Conservation (phyloP, 2,797 vertebrate genomes). For the Gymnoscopelus microlampas region DNA sequence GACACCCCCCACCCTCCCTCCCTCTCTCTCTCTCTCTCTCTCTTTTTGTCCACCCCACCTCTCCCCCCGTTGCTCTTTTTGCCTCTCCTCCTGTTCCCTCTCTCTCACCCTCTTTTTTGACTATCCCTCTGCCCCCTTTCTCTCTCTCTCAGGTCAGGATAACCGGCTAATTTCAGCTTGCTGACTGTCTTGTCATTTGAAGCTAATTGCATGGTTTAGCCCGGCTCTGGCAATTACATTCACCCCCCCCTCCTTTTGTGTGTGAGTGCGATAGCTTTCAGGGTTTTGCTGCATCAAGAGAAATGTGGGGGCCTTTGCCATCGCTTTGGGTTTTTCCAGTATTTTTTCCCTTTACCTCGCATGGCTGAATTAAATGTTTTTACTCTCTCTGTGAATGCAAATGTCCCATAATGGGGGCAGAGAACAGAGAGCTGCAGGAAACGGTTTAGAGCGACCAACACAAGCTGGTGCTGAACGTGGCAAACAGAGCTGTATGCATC, state of each 20-base stretch:
- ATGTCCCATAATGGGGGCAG: conserved; percentile 36
- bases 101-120: background rate
- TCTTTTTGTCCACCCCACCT: too few relatives aligned
- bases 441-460: conserved; percentile 9
- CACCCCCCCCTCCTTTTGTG: conserved; percentile 51
- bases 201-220: conserved; percentile 75
- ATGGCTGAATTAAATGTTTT: conserved; percentile 44
- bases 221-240: conserved; percentile 67
- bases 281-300: conserved; percentile 62
- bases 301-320: conserved; percentile 24
- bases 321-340: too few relatives aligned
- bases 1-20: conserved; percentile 37
- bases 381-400: conserved; percentile 49
- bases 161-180: conserved; percentile 64
- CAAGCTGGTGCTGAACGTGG: conserved; percentile 21
- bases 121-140: background rate
- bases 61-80: conserved; percentile 34
- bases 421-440: conserved; percentile 31
- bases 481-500: conserved; percentile 28
- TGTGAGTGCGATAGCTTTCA: conserved; percentile 66
- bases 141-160: conserved; percentile 46
- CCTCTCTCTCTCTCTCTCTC: too few relatives aligned
- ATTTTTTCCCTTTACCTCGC: background rate
- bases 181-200: conserved; percentile 71
- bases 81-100: conserved; percentile 19